A percentile compares a stretch with the other conserved stretches of the same genome.
These are phyloP conservation scores for Molothrus ater DNA, from an alignment of 2,797 vertebrate species.

Conservation along the genomic window DNA sequence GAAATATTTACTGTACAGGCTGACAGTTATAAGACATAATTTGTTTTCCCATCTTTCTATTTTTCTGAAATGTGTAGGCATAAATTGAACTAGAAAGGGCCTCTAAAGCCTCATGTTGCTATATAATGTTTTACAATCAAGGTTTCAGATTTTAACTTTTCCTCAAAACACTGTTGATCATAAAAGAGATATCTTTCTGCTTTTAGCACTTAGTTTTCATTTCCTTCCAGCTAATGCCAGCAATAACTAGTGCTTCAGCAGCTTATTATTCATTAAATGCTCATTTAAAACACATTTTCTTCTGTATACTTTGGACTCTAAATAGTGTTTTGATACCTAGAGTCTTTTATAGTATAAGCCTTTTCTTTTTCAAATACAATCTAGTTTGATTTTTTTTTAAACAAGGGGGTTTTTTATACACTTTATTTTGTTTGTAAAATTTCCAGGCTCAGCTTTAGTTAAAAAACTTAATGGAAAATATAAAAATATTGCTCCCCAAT, in stretches of 20 bases:
- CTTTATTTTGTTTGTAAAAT: conserved; percentile 70
- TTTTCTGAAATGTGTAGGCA: conserved; percentile 3
- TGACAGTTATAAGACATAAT: neutral
- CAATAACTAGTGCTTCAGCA: conserved; percentile 74
- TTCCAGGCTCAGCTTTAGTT: conserved; percentile 64
- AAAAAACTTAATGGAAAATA: conserved; percentile 62
- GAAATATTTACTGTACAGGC: neutral
- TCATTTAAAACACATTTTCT: conserved; percentile 76
- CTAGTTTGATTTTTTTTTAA: conserved; percentile 47
- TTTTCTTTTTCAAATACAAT: conserved; percentile 46
- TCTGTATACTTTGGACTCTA: conserved; percentile 74
- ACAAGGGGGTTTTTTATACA: neutral
- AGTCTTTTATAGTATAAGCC: conserved; percentile 25
- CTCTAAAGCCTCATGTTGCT: neutral
- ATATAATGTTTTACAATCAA: conserved; percentile 47
- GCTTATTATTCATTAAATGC: conserved; percentile 77
- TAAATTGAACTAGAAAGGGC: neutral
- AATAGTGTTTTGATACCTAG: conserved; percentile 52
- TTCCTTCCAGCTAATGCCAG: conserved; percentile 72
- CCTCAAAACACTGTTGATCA: conserved; percentile 51
- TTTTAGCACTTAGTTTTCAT: conserved; percentile 71
- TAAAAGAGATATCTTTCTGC: conserved; percentile 63
- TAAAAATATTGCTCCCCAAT: conserved; percentile 59
- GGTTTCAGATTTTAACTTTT: conserved; percentile 41
- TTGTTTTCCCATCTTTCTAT: conserved; percentile 9